Conservation (phyloP, 2,888 invertebrate genomes). For the Cremastobaeus sp. region DNA sequence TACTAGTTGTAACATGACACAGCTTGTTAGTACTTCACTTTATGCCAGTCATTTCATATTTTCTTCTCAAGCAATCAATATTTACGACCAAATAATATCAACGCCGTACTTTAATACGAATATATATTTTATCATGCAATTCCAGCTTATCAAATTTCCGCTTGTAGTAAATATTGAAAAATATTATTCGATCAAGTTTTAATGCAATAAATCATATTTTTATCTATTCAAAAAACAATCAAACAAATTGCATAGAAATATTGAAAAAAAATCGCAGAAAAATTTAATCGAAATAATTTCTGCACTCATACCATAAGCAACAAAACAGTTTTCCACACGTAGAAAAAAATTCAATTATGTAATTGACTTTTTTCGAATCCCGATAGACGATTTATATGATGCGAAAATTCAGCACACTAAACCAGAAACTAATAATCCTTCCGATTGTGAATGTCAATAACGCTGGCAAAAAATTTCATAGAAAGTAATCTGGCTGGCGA, state of each 20-base stretch:
- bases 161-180: too few species aligned
- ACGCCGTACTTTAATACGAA: slow-evolving; percentile 1
- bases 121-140: not conserved
- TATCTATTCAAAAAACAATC: too few species aligned
- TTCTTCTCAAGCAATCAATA: slow-evolving; percentile 18
- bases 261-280: too few species aligned
- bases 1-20: not conserved
- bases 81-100: slow-evolving; percentile 19
- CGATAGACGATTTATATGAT: too few species aligned
- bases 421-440: not conserved
- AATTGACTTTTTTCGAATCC: too few species aligned
- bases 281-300: too few species aligned
- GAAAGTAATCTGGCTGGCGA: not conserved
- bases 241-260: too few species aligned
- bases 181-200: too few species aligned
- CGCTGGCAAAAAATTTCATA: not conserved
- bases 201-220: too few species aligned
- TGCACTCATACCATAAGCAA: too few species aligned
- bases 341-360: not conserved
- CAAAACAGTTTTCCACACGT: too few species aligned
- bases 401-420: too few species aligned
- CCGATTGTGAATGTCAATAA: not conserved
- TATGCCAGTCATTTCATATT: slow-evolving; percentile 17
- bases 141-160: not conserved
- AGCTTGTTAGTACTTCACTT: slow-evolving; percentile 7